Evolutionary conservation across 2,797 vertebrate species (phyloP).

Genomic region (Halcyon smyrnensis): DNA sequence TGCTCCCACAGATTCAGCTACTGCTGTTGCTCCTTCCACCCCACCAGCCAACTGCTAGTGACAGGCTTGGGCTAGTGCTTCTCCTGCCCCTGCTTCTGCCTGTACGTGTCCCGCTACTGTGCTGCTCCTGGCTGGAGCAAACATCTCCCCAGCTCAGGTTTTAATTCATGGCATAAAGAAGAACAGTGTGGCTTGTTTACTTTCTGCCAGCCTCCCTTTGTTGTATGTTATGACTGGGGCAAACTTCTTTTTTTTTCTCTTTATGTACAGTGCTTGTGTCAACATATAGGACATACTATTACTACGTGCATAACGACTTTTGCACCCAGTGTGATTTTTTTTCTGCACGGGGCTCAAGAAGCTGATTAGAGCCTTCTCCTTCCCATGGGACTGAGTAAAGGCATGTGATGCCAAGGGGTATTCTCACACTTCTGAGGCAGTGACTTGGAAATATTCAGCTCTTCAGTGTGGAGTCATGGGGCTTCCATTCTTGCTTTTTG

Average conservation of each 20-base stretch:
- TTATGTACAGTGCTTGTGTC: not conserved
- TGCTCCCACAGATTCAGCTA: not conserved
- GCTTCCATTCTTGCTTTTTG: not conserved
- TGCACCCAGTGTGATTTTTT: not conserved
- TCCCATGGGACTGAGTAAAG: not conserved
- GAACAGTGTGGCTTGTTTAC: not conserved
- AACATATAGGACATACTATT: not conserved
- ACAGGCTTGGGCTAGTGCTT: not conserved
- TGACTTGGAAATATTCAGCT: not conserved
- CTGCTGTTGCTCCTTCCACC: not conserved
- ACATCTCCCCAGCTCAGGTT: not conserved
- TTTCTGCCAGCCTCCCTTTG: not conserved
- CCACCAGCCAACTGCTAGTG: rapidly evolving
- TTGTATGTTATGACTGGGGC: not conserved
- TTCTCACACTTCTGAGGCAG: not conserved
- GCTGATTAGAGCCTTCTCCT: not conserved
- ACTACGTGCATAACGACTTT: not conserved
- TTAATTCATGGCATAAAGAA: not conserved
- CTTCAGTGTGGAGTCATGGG: not conserved
- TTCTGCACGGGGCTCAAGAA: not conserved
- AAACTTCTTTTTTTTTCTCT: not conserved
- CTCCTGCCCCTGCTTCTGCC: not conserved
- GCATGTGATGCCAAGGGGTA: not conserved
- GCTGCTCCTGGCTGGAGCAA: not conserved
- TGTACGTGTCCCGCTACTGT: rapidly evolving